These are phyloP conservation scores for Danio kyathit DNA, from an alignment of 2,797 vertebrate species.

Conservation along the genomic window DNA sequence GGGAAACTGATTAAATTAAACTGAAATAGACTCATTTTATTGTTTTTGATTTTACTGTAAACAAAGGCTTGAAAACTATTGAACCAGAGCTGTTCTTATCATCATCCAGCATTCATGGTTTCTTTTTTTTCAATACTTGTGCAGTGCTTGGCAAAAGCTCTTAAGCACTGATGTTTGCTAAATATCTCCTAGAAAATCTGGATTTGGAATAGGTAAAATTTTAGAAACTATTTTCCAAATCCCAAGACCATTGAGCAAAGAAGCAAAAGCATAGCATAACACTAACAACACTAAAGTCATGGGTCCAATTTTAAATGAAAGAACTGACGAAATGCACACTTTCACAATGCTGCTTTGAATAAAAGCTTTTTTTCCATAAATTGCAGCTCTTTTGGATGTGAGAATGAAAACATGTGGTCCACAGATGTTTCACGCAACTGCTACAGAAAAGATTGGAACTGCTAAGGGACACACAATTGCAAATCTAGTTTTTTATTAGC, in stretches of 20 bases:
- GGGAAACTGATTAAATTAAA: background rate
- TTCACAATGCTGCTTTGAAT: too few species aligned
- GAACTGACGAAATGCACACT: too few species aligned
- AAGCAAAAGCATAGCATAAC: too few species aligned
- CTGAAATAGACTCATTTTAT: background rate
- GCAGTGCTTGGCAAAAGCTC: background rate
- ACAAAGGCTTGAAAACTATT: too few species aligned
- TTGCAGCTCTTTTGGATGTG: background rate
- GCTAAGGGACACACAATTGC: background rate
- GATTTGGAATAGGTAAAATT: background rate
- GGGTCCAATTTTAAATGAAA: too few species aligned
- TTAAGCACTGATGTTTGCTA: conserved; percentile 16
- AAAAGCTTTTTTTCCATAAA: background rate
- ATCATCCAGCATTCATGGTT: conserved; percentile 1
- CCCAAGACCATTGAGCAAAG: too few species aligned
- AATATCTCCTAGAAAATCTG: conserved; percentile 36
- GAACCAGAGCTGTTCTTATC: background rate
- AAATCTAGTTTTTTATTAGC: too few species aligned
- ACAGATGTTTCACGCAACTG: background rate
- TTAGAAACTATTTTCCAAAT: background rate
- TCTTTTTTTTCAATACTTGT: background rate
- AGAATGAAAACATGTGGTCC: background rate
- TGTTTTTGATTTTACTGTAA: background rate
- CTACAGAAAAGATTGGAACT: background rate
- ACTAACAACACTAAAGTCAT: too few species aligned